Evolutionary conservation across 2,113 vertebrate species (phyloP).

Genomic region (Psilopsiagon aymara): DNA sequence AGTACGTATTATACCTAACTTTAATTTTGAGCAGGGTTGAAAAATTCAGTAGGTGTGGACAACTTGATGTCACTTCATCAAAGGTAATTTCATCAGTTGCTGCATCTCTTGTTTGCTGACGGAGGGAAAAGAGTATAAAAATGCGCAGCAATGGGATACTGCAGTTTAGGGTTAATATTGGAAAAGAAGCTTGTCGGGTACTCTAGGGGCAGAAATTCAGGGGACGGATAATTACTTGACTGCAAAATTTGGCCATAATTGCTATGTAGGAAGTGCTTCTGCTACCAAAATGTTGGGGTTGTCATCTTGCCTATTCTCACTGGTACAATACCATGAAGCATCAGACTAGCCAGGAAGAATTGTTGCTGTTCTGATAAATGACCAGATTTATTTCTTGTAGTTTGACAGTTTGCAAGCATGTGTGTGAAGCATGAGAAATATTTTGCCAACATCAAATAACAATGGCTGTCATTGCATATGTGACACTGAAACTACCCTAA

Average conservation of each 20-base stretch:
- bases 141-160: background rate
- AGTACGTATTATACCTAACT: background rate
- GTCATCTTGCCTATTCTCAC: background rate
- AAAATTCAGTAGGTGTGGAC: background rate
- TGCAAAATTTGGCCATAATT: background rate
- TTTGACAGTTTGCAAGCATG: background rate
- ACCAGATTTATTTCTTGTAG: background rate
- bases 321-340: background rate
- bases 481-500: background rate
- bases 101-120: background rate
- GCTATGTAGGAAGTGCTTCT: background rate
- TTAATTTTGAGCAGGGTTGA: background rate
- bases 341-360: background rate
- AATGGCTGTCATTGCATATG: background rate
- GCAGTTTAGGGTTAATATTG: background rate
- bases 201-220: background rate
- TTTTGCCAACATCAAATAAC: background rate
- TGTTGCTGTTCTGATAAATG: background rate
- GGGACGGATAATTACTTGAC: background rate
- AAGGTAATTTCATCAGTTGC: background rate
- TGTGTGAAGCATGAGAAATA: background rate
- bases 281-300: background rate
- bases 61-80: background rate
- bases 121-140: background rate
- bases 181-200: background rate